Percentiles rank a stretch among this genome's conserved stretches.
phyloP scores from a whole-genome alignment of 2,113 vertebrate genomes.

The Morone chrysops region DNA sequence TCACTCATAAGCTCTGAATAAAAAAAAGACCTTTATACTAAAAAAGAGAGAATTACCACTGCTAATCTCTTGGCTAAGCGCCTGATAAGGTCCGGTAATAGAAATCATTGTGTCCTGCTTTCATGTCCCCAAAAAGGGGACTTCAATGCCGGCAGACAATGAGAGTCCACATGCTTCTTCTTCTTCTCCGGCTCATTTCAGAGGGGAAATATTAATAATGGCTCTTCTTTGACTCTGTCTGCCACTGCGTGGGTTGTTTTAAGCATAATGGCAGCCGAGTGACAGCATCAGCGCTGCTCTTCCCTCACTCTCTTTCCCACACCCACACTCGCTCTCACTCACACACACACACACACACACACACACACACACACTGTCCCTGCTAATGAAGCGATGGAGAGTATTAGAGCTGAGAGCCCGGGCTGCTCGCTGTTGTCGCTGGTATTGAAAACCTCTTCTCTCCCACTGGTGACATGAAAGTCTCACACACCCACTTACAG shows the following conservation, averaged over 20 bases:
- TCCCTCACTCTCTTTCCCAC: constrained; percentile 36
- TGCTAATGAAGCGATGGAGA: constrained; percentile 65
- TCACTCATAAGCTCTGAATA: constrained; percentile 48
- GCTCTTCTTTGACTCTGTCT: constrained; percentile 58
- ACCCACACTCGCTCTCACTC: constrained; percentile 23
- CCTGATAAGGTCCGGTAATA: constrained; percentile 72
- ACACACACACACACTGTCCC: constrained; percentile 25
- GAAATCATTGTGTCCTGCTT: constrained; percentile 61
- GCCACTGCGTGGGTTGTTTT: constrained; percentile 60
- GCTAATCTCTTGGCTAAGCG: constrained; percentile 61
- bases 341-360: constrained; percentile 7
- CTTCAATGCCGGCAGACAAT: constrained; percentile 54
- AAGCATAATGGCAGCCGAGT: constrained; percentile 60
- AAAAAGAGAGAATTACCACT: constrained; percentile 56
- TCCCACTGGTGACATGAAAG: constrained; percentile 45
- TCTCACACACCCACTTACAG: constrained; percentile 43
- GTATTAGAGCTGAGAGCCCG: constrained; percentile 58
- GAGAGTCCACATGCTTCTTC: constrained; percentile 27
- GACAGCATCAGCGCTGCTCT: constrained; percentile 53
- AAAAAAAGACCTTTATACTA: constrained; percentile 51
- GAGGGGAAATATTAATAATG: constrained; percentile 57
- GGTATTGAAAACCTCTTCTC: constrained; percentile 44
- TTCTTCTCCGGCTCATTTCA: constrained; percentile 55
- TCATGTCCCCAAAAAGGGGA: constrained; percentile 53
- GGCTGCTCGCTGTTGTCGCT: constrained; percentile 42